Evolutionary conservation across 1,140 invertebrate species (phyloP), one percentile per base, ranked within the genome.

Genomic region (honey bee (Apis mellifera)): DNA sequence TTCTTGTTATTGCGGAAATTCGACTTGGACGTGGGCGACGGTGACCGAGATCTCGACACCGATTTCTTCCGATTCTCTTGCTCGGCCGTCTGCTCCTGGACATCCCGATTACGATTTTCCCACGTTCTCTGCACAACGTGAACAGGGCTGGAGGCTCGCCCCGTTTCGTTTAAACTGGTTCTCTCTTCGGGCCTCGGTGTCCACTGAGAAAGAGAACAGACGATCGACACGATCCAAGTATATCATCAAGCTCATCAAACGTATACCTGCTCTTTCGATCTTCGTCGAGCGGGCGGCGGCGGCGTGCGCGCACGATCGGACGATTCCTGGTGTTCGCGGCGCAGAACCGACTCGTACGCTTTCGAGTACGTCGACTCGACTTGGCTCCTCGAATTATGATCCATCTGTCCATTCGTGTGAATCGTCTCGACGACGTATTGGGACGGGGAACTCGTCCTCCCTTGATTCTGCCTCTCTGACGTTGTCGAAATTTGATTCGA

Each of bases 231-330:
- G n/a, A n/a, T n/a, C n/a, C n/a, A n/a, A n/a, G n/a, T n/a, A n/a
- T n/a, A n/a, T n/a, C n/a, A n/a, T n/a, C n/a, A n/a, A n/a, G n/a
- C n/a, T n/a, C n/a, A n/a, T n/a, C n/a, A n/a, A n/a, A n/a, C n/a
- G n/a, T n/a, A n/a, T n/a, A n/a, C n/a, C n/a, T 89, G 88, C 57
- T 88, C 86, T 57, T 89, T 89, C 3, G 76, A 78, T 66, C 65
- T 91, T 57, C 91, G 83, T 48, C 91, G 87, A 57, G 89, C 93
- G 9, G 95, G 95, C 1, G 95, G 95, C 64, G 92, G 92, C 0
- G 91, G 91, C 19, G 90, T 81, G 52, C 73, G 73, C 64, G 78
- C 73, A 69, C 65, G 78, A 0, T 94, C 93, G 48, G 64, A 93
- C 93, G 76, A 93, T 11, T 91, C 89, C 15, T 90, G 90, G 26